Base-by-base conservation (phyloP, 2,113 vertebrate genomes). In the Brachyistius frenatus region DNA sequence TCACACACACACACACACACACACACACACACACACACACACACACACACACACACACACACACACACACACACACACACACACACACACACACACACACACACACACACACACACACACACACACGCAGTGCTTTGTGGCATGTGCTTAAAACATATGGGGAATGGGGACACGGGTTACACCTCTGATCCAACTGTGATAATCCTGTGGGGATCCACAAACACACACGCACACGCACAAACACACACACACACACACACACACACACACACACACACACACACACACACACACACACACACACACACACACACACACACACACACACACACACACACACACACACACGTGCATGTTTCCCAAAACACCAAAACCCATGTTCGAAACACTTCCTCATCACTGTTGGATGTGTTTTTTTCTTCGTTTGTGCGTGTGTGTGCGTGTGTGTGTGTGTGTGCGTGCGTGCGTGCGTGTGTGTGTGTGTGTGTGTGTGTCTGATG, bases 121-220 rank as follows among this genome's bases (percentile, higher is more conserved):
- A 52, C 49, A 70, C 66, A 56, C 56, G 37, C 75, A 74, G 31
- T 3, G 76, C 80, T 83, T 36, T 64, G 77, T 87, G 90, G 79
- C 89, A 87, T 80, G 91, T 85, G 84, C 83, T 85, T 80, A 84
- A 76, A 91, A 78, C 93, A 93, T 93, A 93, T 92, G 93, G 90
- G 86, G 81, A 91, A 87, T 66, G 78, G 80, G 84, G 79, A 84
- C 83, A 72, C 39, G 73, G 84, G 91, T 90, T 85, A 87, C 90
- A 92, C 87, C 86, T 88, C 85, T 74, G 85, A 81, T 85, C 83
- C 72, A 35, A 73, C 81, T 70, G 86, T 85, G 83, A 78, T 76
- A 76, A 74, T 79, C 86, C 86, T 77, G 30, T 11, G 56, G 76
- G 87, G 44, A 54, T 0, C 4, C 1, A 5, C 1, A 15, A 6